phyloP scores from a whole-genome alignment of 2,797 vertebrate genomes.

The Malacoctenus gilli region DNA sequence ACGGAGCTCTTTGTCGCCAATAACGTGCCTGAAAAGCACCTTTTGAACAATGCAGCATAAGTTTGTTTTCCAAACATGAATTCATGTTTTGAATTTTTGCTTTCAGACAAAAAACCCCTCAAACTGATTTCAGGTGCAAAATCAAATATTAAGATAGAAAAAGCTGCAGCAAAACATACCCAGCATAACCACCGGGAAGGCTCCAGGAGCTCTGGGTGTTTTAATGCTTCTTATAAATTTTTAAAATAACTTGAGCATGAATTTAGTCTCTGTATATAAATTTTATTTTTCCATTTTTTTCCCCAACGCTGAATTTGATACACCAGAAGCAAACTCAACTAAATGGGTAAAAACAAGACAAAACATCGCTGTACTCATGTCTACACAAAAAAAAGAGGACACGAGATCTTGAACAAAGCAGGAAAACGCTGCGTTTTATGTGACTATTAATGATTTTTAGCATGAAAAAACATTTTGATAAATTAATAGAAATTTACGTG shows the following conservation, averaged over 20 bases:
- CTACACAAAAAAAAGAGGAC: no score
- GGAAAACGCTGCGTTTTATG: no score
- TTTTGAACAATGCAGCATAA: background rate
- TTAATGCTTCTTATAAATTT: slow-evolving; percentile 36
- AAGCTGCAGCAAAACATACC: slow-evolving; percentile 16
- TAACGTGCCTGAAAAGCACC: background rate
- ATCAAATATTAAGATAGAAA: slow-evolving; percentile 34
- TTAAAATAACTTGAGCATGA: slow-evolving; percentile 38
- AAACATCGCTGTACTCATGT: no score
- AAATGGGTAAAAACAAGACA: no score
- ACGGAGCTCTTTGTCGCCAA: background rate
- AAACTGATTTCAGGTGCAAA: slow-evolving; percentile 12
- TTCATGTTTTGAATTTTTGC: slow-evolving; percentile 4
- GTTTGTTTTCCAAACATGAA: background rate
- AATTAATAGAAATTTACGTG: no score
- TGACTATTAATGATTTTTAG: no score
- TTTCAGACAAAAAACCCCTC: background rate
- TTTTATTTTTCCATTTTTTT: no score
- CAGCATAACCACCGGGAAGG: slow-evolving; percentile 17
- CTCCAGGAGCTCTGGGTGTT: slow-evolving; percentile 34
- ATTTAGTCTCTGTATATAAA: slow-evolving; percentile 30
- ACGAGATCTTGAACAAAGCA: no score
- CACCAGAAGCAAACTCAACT: no score
- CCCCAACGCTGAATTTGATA: no score
- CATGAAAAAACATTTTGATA: no score